phyloP scores from a whole-genome alignment of 2,888 invertebrate species.

The Ligdia adustata region DNA sequence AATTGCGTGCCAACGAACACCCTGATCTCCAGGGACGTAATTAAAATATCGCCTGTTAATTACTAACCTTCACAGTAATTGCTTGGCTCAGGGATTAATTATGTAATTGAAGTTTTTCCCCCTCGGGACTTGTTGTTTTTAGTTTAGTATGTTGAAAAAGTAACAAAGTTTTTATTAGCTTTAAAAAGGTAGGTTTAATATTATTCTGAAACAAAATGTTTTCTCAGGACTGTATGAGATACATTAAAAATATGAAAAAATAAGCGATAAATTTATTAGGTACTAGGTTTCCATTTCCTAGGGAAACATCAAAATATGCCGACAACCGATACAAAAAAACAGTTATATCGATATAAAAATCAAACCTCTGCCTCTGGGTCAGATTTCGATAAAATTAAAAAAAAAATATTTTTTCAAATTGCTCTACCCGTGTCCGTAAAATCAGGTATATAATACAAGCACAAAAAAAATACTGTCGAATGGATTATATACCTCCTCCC shows the following conservation, averaged over 20 bases:
- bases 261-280: background rate
- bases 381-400: too few species aligned
- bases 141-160: background rate
- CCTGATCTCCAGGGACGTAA: slow-evolving; percentile 27
- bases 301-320: too few species aligned
- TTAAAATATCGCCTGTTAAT: slow-evolving; percentile 30
- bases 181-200: background rate
- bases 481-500: too few species aligned
- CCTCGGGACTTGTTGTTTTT: background rate
- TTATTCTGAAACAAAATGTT: background rate
- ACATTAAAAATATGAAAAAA: background rate
- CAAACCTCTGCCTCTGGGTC: too few species aligned
- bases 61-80: slow-evolving; percentile 12
- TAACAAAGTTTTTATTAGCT: background rate
- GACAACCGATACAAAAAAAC: too few species aligned
- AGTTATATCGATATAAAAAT: too few species aligned
- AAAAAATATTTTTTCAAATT: too few species aligned
- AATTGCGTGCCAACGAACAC: slow-evolving; percentile 19
- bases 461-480: too few species aligned
- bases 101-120: slow-evolving; percentile 14
- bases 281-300: too few species aligned
- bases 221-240: background rate
- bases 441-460: too few species aligned
- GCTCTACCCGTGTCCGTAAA: too few species aligned
- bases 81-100: slow-evolving; percentile 9